Conservation (phyloP, 37 sponge, comb jelly and placozoan species). For the Tethya wilhelma region DNA sequence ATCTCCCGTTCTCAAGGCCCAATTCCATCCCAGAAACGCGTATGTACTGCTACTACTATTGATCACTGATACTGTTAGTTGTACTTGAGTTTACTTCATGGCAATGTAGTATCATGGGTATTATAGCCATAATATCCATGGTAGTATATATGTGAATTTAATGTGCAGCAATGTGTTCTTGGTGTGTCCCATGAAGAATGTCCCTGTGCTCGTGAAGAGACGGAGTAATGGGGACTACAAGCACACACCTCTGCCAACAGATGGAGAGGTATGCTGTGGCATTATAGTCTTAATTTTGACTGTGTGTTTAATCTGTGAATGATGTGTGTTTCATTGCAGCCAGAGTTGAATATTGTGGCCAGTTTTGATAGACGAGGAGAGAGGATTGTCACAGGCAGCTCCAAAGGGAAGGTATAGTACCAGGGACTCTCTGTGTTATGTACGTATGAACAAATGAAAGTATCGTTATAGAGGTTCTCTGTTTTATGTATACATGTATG, state of each 20-base stretch:
- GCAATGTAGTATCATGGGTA: too few species aligned
- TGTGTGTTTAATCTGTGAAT: neutral
- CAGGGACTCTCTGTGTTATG: too few species aligned
- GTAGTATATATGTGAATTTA: neutral
- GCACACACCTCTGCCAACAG: conserved; percentile 74
- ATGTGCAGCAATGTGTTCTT: conserved; percentile 64
- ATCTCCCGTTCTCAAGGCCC: conserved; percentile 85
- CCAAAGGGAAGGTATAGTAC: conserved; percentile 84
- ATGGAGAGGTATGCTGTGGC: conserved; percentile 74
- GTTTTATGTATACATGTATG: neutral
- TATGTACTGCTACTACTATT: too few species aligned
- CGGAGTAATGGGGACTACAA: conserved; percentile 36
- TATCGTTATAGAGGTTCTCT: neutral
- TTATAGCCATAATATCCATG: too few species aligned
- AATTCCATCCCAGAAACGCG: conserved; percentile 95
- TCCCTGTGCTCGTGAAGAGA: conserved; percentile 78
- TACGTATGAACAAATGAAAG: too few species aligned
- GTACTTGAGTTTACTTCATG: too few species aligned
- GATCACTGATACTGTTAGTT: too few species aligned
- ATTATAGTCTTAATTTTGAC: neutral
- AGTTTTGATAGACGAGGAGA: conserved; percentile 90
- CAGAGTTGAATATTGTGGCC: conserved; percentile 89
- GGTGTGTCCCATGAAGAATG: conserved; percentile 94
- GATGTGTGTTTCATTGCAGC: conserved; percentile 32
- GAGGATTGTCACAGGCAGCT: conserved; percentile 85